Conservation (phyloP, 2,113 vertebrate genomes). For the Chlamydotis undulata region DNA sequence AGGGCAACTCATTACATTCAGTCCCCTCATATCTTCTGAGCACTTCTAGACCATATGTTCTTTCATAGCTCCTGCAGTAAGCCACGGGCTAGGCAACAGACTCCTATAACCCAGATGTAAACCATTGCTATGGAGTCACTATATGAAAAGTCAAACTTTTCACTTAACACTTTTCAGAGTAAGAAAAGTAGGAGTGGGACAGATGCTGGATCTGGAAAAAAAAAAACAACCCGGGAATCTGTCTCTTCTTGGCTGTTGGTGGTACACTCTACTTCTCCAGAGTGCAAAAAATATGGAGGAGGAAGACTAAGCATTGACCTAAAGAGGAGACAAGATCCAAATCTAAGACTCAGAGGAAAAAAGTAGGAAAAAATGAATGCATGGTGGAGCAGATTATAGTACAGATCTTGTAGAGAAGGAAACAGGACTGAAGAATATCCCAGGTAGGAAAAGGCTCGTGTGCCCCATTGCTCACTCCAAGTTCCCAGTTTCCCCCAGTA, state of each 20-base stretch:
- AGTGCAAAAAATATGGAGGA: neutral
- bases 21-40: neutral
- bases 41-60: neutral
- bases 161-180: neutral
- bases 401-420: neutral
- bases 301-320: neutral
- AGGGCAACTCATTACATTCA: neutral
- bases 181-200: neutral
- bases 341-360: neutral
- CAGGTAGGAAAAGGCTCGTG: neutral
- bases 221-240: neutral
- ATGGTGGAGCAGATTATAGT: neutral
- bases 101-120: neutral
- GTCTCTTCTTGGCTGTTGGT: neutral
- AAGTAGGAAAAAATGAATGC: neutral
- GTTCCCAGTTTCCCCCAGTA: neutral
- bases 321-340: neutral
- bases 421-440: neutral
- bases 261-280: neutral
- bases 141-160: neutral
- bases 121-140: neutral
- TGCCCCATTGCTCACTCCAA: neutral
- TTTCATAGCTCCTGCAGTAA: neutral
- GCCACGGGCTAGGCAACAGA: neutral
- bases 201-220: neutral